A percentile compares a stretch with the other conserved stretches of the same genome.
phyloP scores from a whole-genome alignment of 2,888 invertebrate species.

The Cerceris rybyensis region DNA sequence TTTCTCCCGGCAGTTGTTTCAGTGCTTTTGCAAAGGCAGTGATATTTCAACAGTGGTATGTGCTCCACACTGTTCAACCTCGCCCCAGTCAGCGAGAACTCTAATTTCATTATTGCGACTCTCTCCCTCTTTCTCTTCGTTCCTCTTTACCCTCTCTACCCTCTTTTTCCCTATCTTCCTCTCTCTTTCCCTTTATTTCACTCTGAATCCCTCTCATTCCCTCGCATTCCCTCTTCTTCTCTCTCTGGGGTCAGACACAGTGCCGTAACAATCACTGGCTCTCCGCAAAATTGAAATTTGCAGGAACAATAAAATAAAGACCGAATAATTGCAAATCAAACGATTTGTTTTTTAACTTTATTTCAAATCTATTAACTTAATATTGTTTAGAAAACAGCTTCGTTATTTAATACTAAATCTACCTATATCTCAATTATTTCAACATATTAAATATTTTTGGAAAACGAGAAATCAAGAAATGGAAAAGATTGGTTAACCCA shows the following conservation, averaged over 20 bases:
- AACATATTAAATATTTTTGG: no score
- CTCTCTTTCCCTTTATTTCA: no score
- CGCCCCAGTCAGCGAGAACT: slow-evolving; percentile 70
- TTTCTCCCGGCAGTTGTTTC: slow-evolving; percentile 64
- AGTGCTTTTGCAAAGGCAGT: slow-evolving; percentile 72
- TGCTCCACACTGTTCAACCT: slow-evolving; percentile 57
- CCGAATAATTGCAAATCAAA: not conserved
- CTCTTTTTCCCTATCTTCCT: no score
- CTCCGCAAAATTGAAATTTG: not conserved
- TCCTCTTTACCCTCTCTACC: no score
- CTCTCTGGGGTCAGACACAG: slow-evolving; percentile 59
- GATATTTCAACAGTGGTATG: slow-evolving; percentile 73
- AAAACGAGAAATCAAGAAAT: no score
- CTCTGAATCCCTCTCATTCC: no score
- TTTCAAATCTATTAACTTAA: not conserved
- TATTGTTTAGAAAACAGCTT: not conserved
- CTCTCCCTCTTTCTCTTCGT: slow-evolving; percentile 34
- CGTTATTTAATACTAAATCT: no score
- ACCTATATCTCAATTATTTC: no score
- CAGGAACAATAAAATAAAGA: not conserved
- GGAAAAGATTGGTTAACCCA: no score
- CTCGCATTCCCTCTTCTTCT: no score
- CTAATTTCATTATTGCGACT: slow-evolving; percentile 73
- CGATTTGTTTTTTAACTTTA: not conserved
- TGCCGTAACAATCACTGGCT: slow-evolving; percentile 36